Conservation (phyloP, 2,888 invertebrate genomes). For the Poecilus cupreus region DNA sequence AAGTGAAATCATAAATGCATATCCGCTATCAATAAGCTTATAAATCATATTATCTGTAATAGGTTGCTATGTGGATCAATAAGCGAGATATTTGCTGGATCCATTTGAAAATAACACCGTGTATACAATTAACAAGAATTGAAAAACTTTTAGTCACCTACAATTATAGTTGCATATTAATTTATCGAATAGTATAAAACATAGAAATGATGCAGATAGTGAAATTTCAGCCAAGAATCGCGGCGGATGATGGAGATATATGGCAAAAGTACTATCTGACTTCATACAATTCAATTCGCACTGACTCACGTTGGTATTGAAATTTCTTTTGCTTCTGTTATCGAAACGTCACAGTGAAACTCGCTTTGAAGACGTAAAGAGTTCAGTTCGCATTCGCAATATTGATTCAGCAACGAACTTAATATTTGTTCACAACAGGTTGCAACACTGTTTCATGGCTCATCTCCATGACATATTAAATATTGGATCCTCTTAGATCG, state of each 20-base stretch:
- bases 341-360: neutral
- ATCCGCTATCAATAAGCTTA: no score
- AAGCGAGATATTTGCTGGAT: no score
- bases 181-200: no score
- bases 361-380: conserved; percentile 10
- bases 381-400: neutral
- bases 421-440: conserved; percentile 38
- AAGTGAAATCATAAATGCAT: no score
- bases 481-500: neutral
- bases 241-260: neutral
- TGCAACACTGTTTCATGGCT: neutral
- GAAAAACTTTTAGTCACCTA: no score
- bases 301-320: conserved; percentile 23
- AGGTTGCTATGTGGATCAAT: no score
- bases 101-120: no score
- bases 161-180: no score
- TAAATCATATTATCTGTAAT: no score
- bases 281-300: neutral
- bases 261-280: neutral
- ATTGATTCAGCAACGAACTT: conserved; percentile 29
- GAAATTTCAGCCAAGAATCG: no score
- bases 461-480: neutral
- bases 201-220: no score
- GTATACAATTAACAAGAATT: no score
- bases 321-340: conserved; percentile 29